phyloP scores from a whole-genome alignment of 2,113 vertebrate genomes.

The Rattus norvegicus region GRCr8 NC_086019.1:118380501-118381000 shows the following conservation, averaged over 20 bases:
- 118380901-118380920: neutral
- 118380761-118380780: neutral
- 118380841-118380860: neutral
- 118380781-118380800: neutral
- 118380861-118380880: neutral
- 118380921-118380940: neutral
- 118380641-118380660: neutral
- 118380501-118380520: neutral
- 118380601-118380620: too few relatives aligned
- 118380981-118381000: fast-evolving
- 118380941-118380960: too few relatives aligned
- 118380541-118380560: neutral
- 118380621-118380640: too few relatives aligned
- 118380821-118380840: neutral
- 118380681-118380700: neutral
- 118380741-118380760: fast-evolving
- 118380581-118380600: neutral
- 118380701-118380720: neutral
- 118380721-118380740: fast-evolving
- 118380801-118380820: too few relatives aligned
- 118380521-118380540: neutral
- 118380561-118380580: neutral
- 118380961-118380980: neutral
- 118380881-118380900: fast-evolving
- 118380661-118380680: neutral